phyloP scores from a whole-genome alignment of 2,797 vertebrate genomes.

The Benthosema pterotum region DNA sequence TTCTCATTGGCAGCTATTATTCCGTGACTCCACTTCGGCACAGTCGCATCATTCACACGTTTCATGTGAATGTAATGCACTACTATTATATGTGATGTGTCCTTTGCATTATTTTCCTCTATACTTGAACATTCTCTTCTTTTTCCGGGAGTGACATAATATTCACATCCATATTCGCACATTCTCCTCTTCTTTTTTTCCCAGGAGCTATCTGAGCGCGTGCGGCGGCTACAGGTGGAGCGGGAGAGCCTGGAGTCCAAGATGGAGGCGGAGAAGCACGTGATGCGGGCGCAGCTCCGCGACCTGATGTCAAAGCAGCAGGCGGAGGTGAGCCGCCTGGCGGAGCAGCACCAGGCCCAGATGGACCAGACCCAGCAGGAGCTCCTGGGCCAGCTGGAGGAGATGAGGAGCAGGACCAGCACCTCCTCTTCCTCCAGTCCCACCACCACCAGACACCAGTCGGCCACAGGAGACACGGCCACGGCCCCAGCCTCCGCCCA shows the following conservation, averaged over 20 bases:
- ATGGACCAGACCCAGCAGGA: slow-evolving; percentile 79
- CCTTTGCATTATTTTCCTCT: too few relatives aligned
- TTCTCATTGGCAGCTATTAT: too few relatives aligned
- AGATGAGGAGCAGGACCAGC: slow-evolving; percentile 51
- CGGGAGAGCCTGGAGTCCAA: slow-evolving; percentile 88
- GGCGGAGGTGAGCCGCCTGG: slow-evolving; percentile 75
- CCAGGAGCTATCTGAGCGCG: slow-evolving; percentile 62
- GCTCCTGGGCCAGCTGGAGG: slow-evolving; percentile 77
- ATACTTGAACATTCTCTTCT: too few relatives aligned
- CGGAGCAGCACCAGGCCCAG: slow-evolving; percentile 79
- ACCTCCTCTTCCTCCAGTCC: slow-evolving; percentile 15
- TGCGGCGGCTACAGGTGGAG: slow-evolving; percentile 81
- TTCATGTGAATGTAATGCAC: too few relatives aligned
- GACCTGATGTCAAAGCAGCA: slow-evolving; percentile 92
- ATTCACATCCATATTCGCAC: too few relatives aligned
- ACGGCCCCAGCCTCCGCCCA: slow-evolving; percentile 58
- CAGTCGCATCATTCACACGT: too few relatives aligned
- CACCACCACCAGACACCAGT: slow-evolving; percentile 16
- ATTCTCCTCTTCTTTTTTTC: too few relatives aligned
- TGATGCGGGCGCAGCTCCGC: slow-evolving; percentile 89
- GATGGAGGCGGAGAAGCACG: slow-evolving; percentile 91
- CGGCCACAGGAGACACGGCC: slow-evolving; percentile 1
- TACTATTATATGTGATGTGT: too few relatives aligned
- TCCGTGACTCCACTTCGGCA: too few relatives aligned
- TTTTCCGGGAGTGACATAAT: too few relatives aligned